phyloP scores from a whole-genome alignment of 2,797 vertebrate genomes.

The Carduelis carduelis region DNA sequence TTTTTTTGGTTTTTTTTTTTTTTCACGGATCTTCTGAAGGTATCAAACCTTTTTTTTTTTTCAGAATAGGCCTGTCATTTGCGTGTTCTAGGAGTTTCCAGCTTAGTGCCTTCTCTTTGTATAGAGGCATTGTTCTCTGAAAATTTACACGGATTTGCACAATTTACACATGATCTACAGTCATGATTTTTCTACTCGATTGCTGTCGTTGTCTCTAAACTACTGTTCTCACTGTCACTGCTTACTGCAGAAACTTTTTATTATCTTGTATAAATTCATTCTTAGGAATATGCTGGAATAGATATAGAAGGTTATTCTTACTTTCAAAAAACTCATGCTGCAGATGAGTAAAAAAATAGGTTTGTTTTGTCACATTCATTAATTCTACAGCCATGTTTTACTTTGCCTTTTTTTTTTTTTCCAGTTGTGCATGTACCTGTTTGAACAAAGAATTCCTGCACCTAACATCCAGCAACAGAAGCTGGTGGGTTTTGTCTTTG shows the following conservation, averaged over 20 bases:
- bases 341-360: not conserved
- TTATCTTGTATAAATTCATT: not conserved
- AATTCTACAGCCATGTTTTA: not conserved
- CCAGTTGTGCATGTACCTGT: conserved; percentile 38
- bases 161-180: not conserved
- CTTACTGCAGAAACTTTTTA: not conserved
- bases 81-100: not conserved
- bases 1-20: not conserved
- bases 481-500: conserved; percentile 46
- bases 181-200: not conserved
- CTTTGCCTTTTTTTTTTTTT: not conserved
- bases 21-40: not conserved
- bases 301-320: not conserved
- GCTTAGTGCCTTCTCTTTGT: not conserved
- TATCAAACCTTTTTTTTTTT: not conserved
- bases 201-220: not conserved
- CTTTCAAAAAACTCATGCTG: not conserved
- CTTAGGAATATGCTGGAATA: not conserved
- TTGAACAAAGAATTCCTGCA: conserved; percentile 41
- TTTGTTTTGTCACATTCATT: not conserved
- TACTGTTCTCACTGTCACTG: not conserved
- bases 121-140: not conserved
- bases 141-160: not conserved
- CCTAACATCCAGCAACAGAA: conserved; percentile 17
- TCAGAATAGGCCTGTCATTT: not conserved